Evolutionary conservation across 1,140 invertebrate genomes (phyloP).

Genomic region (Neodiprion virginianus): DNA sequence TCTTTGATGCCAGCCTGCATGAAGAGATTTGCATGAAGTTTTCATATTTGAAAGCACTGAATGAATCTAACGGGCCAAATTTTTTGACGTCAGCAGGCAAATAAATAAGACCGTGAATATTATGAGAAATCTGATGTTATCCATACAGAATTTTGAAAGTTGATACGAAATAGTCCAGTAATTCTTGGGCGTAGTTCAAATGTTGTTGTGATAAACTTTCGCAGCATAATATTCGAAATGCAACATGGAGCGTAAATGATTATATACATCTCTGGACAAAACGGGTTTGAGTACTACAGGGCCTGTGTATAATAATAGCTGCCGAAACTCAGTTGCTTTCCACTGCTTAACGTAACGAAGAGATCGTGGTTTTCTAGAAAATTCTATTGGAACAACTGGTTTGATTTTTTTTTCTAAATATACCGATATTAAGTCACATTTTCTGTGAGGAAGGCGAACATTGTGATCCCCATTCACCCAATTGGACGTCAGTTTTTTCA

Average conservation of each 20-base stretch:
- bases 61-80: conserved; percentile 24
- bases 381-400: conserved; percentile 32
- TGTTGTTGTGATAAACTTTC: conserved; percentile 2
- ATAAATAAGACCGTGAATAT: conserved; percentile 27
- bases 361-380: conserved; percentile 36
- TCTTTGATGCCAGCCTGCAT: too few relatives aligned
- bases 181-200: conserved; percentile 14
- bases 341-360: conserved; percentile 32
- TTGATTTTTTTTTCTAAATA: not conserved
- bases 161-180: conserved; percentile 15
- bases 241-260: conserved; percentile 15
- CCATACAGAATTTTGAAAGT: conserved; percentile 17
- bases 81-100: conserved; percentile 18
- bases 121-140: conserved; percentile 19
- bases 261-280: conserved; percentile 6
- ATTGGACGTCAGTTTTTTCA: conserved; percentile 31
- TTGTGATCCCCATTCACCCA: conserved; percentile 23
- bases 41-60: conserved; percentile 25
- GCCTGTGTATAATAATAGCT: conserved; percentile 38
- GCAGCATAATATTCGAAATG: conserved; percentile 17
- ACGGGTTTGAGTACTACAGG: conserved; percentile 30
- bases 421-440: not conserved
- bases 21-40: conserved; percentile 17
- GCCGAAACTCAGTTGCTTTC: conserved; percentile 44
- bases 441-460: not conserved